Base-by-base conservation (phyloP, 2,113 vertebrate species). In the Gambusia holbrooki region DNA sequence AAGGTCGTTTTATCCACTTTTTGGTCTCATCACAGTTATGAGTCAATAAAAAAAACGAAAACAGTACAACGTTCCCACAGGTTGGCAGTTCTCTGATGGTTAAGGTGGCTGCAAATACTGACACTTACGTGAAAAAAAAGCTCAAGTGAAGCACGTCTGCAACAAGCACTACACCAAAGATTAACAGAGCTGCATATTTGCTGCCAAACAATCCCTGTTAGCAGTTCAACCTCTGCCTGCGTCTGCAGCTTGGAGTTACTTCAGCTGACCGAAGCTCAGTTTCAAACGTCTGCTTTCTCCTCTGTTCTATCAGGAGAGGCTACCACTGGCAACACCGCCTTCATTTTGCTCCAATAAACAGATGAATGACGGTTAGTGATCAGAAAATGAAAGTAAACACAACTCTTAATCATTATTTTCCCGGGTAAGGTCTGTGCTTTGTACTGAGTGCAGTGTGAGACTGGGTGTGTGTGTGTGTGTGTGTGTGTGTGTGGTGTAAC, bases 21-120 rank as follows among this genome's bases (percentile, higher is more conserved):
- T 90, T 84, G 80, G 84, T 89, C 62, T 87, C 64, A 73, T 69
- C 74, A 78, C 42, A 61, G 84, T 29, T 63, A 28, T 69, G 27
- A 84, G 87, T 76, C 74, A 70, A 62, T 64, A 70, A 63, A 63
- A 63, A 77, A 69, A 67, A 30, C 7, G 61, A 73, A 72, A 68
- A 74, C 42, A 54, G 45, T 65, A 66, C 15, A 40, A 22, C 6
- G 58, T n/a, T 61, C 30, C 15, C 40, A 15, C 42, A 66, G 66
- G 67, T 76, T 29, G 61, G 54, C 22, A n/a, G 35, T n/a, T 25
- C 28, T 72, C 29, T 22, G n/a, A 76, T 17, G 29, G 35, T 80
- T 51, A 69, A 35, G 19, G 82, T 70, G 63, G 62, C 73, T 75
- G 74, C 5, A 17, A 72, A 82, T 37, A 32, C 78, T 22, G 61